These are phyloP conservation scores for Ostrea denselamellosa DNA, from an alignment of 1,140 invertebrate species.

Conservation along the genomic window DNA sequence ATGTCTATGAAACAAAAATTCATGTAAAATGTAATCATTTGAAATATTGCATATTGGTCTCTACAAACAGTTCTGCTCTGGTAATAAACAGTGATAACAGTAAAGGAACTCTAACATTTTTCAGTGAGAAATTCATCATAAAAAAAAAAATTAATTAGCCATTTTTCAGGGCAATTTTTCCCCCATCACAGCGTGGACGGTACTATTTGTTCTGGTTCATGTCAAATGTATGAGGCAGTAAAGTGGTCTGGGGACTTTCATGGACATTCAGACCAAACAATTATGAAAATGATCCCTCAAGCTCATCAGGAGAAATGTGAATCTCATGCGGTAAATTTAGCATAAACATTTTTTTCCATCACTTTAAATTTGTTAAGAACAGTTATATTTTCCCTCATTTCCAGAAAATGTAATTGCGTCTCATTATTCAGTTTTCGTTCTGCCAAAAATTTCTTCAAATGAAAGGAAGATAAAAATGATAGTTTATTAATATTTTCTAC, in stretches of 20 bases:
- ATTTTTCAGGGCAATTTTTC: not conserved
- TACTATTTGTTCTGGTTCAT: slow-evolving; percentile 9
- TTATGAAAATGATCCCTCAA: not conserved
- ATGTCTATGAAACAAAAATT: not conserved
- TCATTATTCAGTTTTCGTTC: not conserved
- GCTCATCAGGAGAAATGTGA: not conserved
- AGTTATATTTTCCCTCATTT: not conserved
- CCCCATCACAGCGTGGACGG: not conserved
- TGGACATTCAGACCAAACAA: not conserved
- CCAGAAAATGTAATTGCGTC: not conserved
- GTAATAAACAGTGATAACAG: no score
- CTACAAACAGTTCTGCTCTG: not conserved
- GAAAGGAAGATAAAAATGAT: not conserved
- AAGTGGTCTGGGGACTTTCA: not conserved
- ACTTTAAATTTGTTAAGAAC: not conserved
- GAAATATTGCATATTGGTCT: not conserved
- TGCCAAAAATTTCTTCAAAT: slow-evolving; percentile 17
- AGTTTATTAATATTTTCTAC: slow-evolving; percentile 4
- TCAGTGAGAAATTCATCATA: not conserved
- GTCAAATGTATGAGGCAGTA: not conserved
- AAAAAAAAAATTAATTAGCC: not conserved
- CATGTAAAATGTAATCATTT: not conserved
- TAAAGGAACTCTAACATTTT: not conserved
- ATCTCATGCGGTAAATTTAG: not conserved
- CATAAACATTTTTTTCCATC: not conserved